These are phyloP conservation scores for Australoheros scitulus DNA, from an alignment of 2,113 vertebrate genomes.

Conservation along the genomic window DNA sequence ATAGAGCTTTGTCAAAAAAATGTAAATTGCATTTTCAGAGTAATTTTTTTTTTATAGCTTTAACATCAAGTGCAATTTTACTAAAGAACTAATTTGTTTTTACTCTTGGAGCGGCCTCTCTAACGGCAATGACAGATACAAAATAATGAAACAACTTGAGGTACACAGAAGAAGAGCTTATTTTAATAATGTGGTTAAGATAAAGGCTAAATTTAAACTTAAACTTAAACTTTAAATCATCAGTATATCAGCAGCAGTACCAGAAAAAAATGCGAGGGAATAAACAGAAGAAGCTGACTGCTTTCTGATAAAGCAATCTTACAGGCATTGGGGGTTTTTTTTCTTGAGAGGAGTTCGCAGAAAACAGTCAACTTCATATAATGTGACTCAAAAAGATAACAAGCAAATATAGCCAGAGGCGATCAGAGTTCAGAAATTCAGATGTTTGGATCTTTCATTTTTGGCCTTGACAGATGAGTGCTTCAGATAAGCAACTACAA, in stretches of 20 bases:
- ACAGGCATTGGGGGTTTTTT: not conserved
- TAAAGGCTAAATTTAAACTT: not conserved
- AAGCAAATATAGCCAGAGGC: not conserved
- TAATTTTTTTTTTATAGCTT: not conserved
- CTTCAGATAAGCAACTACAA: not conserved
- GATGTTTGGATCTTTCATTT: constrained; percentile 2
- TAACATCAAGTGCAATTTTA: not conserved
- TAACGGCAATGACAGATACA: not conserved
- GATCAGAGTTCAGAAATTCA: not conserved
- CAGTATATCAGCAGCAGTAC: not conserved
- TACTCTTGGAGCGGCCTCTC: not conserved
- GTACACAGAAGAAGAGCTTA: not conserved
- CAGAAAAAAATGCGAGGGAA: not conserved
- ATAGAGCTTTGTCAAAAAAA: not conserved
- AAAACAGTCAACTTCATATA: not conserved
- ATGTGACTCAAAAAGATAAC: not conserved
- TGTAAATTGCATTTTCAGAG: not conserved
- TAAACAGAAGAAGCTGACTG: not conserved
- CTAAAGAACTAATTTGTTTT: not conserved
- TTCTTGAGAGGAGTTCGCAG: not conserved
- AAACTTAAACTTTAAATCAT: too few relatives aligned
- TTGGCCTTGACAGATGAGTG: not conserved
- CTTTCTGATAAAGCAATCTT: constrained; percentile 5
- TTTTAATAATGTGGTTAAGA: not conserved
- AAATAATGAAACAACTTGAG: not conserved